phyloP scores from a whole-genome alignment of 2,113 vertebrate species.

The Peromyscus leucopus region DNA sequence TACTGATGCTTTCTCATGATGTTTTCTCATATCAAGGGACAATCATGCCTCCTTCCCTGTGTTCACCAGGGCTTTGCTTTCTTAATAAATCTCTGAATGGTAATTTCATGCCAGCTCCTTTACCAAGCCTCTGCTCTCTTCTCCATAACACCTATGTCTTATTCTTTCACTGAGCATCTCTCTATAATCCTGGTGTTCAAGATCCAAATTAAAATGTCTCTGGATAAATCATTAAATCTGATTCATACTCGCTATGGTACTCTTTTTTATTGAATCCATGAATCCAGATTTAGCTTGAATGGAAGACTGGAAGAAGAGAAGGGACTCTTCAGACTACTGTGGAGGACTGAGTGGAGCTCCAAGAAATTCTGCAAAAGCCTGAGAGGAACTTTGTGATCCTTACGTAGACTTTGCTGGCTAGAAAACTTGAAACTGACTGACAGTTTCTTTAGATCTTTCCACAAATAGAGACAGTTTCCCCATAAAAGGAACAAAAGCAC shows the following conservation, averaged over 20 bases:
- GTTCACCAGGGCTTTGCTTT: background rate
- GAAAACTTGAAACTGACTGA: background rate
- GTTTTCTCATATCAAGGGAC: background rate
- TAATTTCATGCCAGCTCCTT: background rate
- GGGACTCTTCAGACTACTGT: background rate
- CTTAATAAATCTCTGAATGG: background rate
- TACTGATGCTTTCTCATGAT: background rate
- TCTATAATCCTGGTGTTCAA: background rate
- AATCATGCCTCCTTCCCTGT: background rate
- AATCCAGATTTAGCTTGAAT: background rate
- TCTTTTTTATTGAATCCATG: no score
- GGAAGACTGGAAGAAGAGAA: background rate
- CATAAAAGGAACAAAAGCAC: background rate
- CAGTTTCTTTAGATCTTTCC: background rate
- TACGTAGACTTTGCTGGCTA: background rate
- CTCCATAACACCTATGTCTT: no score
- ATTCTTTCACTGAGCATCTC: background rate
- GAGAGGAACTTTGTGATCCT: background rate
- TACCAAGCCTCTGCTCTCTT: background rate
- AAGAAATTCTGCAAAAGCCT: background rate
- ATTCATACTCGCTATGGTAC: no score
- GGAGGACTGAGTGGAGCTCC: background rate
- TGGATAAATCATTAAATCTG: no score
- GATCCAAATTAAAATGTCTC: no score
- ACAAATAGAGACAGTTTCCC: background rate